Evolutionary conservation across 2,797 vertebrate genomes (phyloP).

Genomic region (Urophycis tenuis): DNA sequence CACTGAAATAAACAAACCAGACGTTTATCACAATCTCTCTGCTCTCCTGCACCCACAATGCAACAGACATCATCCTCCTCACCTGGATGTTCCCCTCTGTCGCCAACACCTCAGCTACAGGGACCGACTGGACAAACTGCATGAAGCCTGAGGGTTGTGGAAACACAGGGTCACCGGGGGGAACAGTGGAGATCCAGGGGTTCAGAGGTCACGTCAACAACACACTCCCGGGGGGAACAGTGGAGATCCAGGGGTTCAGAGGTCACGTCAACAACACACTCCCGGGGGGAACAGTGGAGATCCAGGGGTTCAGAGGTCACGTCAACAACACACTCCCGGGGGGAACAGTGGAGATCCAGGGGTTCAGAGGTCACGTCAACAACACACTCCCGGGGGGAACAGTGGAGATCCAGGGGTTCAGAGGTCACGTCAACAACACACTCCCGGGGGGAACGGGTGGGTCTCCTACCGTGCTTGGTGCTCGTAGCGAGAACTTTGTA

Average conservation of each 20-base stretch:
- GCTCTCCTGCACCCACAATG: neutral
- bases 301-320: neutral
- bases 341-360: too few species aligned
- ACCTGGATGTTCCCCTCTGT: constrained; percentile 99
- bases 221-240: neutral
- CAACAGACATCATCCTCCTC: constrained; percentile 17
- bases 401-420: too few species aligned
- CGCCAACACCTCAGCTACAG: constrained; percentile 95
- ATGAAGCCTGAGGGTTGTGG: constrained; percentile 80
- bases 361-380: neutral
- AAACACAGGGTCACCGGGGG: neutral
- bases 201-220: neutral
- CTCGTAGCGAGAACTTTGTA: constrained; percentile 98
- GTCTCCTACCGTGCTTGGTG: constrained; percentile 88
- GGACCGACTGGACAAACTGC: constrained; percentile 98
- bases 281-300: neutral
- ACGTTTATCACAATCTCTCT: neutral
- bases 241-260: too few species aligned
- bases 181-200: too few species aligned
- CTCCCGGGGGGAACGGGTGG: neutral
- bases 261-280: neutral
- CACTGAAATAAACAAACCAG: neutral
- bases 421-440: neutral
- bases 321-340: neutral
- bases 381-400: neutral